A percentile compares a stretch with the other conserved stretches of the same genome.
phyloP scores from a whole-genome alignment of 2,888 invertebrate genomes.

The Brachypterus glaber region DNA sequence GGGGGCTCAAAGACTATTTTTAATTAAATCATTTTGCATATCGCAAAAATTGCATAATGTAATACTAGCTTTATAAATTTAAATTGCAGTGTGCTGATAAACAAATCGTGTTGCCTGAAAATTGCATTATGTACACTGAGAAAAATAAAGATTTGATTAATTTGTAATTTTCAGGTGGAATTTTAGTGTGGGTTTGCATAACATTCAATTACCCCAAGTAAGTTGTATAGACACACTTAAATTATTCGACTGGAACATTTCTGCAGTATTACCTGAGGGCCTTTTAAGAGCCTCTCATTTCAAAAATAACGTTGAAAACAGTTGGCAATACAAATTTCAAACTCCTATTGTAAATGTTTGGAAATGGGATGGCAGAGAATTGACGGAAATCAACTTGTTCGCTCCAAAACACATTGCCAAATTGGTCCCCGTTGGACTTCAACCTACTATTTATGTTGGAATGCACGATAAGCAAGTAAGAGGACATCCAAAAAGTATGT shows the following conservation, averaged over 20 bases:
- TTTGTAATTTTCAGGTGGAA: slow-evolving; percentile 63
- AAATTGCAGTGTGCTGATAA: neutral
- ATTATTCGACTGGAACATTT: slow-evolving; percentile 45
- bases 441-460: slow-evolving; percentile 73
- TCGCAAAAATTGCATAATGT: too few relatives aligned
- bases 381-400: slow-evolving; percentile 35
- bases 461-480: slow-evolving; percentile 70
- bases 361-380: slow-evolving; percentile 58
- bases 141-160: too few relatives aligned
- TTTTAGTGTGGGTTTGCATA: slow-evolving; percentile 87
- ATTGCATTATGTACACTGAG: neutral
- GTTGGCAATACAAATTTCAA: slow-evolving; percentile 37
- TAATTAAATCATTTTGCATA: too few relatives aligned
- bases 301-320: slow-evolving; percentile 24
- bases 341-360: slow-evolving; percentile 60
- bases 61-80: too few relatives aligned
- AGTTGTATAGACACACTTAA: slow-evolving; percentile 32
- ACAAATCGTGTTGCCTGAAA: neutral
- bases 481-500: too few relatives aligned
- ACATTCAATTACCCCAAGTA: slow-evolving; percentile 52
- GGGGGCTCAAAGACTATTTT: too few relatives aligned
- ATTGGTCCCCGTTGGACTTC: slow-evolving; percentile 24
- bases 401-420: slow-evolving; percentile 10
- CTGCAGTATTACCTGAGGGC: slow-evolving; percentile 64
- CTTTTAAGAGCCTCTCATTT: slow-evolving; percentile 54